Conservation (phyloP, 2,113 vertebrate species). For the Motacilla tschutschensis region DNA sequence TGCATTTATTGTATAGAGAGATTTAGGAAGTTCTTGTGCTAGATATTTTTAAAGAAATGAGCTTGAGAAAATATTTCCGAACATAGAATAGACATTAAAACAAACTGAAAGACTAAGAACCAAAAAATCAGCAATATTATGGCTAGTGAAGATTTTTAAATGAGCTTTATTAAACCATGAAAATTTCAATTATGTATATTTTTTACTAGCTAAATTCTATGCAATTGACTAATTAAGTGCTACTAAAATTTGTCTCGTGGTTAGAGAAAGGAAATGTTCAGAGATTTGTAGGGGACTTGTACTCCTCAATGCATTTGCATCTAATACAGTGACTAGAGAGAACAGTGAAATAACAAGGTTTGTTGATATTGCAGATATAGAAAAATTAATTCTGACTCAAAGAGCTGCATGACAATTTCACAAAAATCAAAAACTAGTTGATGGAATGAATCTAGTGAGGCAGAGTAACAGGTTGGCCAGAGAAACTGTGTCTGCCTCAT, state of each 20-base stretch:
- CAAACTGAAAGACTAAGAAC: background rate
- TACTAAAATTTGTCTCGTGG: background rate
- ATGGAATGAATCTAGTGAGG: background rate
- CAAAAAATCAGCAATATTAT: background rate
- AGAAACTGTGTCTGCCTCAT: background rate
- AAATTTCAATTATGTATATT: background rate
- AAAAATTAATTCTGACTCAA: background rate
- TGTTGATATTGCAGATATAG: background rate
- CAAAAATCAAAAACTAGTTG: background rate
- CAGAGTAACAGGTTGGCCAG: too few relatives aligned
- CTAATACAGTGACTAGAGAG: background rate
- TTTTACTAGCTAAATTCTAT: background rate
- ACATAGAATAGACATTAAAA: background rate
- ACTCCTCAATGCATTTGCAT: background rate
- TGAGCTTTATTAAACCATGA: background rate
- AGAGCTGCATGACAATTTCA: background rate
- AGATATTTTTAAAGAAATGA: background rate
- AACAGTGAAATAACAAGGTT: background rate
- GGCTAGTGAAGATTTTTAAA: background rate
- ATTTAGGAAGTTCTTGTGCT: background rate
- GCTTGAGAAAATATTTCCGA: background rate
- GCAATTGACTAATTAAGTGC: background rate
- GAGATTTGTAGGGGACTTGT: background rate
- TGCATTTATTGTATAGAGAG: background rate
- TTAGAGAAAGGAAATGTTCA: background rate